Evolutionary conservation across 2,888 invertebrate species (phyloP).

Genomic region (Xestoiulus laeticollis): DNA sequence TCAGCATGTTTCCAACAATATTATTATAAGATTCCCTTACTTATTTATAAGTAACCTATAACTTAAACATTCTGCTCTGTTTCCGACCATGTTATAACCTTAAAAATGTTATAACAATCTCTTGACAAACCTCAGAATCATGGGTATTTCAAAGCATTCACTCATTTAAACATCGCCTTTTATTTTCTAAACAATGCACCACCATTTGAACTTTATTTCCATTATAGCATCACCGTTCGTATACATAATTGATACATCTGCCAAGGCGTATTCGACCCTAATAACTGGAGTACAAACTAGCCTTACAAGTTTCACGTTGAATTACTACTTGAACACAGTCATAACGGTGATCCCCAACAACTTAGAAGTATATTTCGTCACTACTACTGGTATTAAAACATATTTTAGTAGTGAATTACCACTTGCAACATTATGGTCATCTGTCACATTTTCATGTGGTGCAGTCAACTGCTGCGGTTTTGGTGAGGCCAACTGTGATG

Average conservation of each 20-base stretch:
- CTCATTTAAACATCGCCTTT: not conserved
- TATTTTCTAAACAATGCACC: no score
- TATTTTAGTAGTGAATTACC: not conserved
- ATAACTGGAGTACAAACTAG: not conserved
- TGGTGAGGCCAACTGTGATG: not conserved
- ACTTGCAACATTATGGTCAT: not conserved
- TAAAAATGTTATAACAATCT: no score
- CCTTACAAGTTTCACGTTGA: not conserved
- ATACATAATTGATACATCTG: slow-evolving; percentile 2
- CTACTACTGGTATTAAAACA: not conserved
- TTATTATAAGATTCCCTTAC: no score
- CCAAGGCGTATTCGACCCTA: not conserved
- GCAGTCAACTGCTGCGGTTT: not conserved
- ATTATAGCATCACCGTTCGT: not conserved
- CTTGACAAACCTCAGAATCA: no score
- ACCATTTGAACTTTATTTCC: no score
- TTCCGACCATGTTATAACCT: no score
- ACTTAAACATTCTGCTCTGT: no score
- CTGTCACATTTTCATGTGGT: not conserved
- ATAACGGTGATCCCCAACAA: not conserved
- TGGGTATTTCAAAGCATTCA: no score
- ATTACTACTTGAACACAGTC: slow-evolving; percentile 5
- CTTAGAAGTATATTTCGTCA: not conserved
- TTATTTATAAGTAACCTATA: no score
- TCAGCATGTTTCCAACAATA: no score